Conservation (phyloP, 2,888 invertebrate genomes). For the Volucella zonaria region DNA sequence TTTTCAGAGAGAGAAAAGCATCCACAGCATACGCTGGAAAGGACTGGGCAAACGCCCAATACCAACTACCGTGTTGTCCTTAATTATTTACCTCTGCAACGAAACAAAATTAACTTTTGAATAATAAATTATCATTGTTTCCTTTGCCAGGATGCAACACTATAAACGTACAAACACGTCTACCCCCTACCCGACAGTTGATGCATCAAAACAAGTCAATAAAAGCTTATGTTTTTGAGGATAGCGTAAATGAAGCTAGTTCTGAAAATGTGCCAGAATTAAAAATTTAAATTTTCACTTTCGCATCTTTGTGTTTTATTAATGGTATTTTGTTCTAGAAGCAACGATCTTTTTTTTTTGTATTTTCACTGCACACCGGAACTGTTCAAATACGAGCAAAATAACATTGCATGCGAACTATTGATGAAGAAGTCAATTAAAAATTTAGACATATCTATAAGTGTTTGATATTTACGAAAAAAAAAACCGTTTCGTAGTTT, state of each 20-base stretch:
- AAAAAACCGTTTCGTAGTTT: no score
- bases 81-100: constrained; percentile 67
- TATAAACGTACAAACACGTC: not conserved
- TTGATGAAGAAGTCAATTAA: no score
- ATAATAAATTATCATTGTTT: constrained; percentile 60
- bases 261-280: constrained; percentile 18
- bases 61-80: constrained; percentile 30
- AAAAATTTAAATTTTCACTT: constrained; percentile 14
- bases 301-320: no score
- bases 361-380: no score
- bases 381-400: no score
- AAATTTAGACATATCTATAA: no score
- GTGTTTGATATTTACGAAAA: no score
- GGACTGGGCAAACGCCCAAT: not conserved
- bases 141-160: constrained; percentile 41
- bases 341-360: no score
- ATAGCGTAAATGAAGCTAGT: constrained; percentile 11
- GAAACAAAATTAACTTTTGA: constrained; percentile 69
- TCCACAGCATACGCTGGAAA: constrained; percentile 38
- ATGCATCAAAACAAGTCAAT: constrained; percentile 57
- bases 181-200: constrained; percentile 21
- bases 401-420: no score
- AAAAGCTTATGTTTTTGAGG: constrained; percentile 8
- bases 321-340: no score
- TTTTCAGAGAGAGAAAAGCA: constrained; percentile 48